A percentile compares a stretch with the other conserved stretches of the same genome.
Evolutionary conservation across 2,888 invertebrate species (phyloP).

Genomic region (Hyles lineata): DNA sequence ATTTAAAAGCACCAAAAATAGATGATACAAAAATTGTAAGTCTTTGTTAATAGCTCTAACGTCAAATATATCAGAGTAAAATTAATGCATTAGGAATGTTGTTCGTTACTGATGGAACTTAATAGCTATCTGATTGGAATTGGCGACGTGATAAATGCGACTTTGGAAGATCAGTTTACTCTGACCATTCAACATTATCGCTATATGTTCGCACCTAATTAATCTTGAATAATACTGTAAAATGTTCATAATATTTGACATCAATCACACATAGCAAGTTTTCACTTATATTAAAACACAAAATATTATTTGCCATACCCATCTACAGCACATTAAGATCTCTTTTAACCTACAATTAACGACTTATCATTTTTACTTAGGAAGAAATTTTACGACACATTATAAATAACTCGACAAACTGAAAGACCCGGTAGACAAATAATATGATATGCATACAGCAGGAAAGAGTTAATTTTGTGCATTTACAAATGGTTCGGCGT

Average conservation of each 20-base stretch:
- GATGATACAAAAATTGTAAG: conserved; percentile 14
- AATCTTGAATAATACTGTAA: conserved; percentile 18
- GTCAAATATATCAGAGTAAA: conserved; percentile 17
- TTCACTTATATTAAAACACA: conserved; percentile 6
- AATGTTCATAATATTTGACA: conserved; percentile 12
- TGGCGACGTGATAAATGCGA: not conserved
- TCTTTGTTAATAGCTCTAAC: conserved; percentile 18
- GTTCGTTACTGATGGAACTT: conserved; percentile 45
- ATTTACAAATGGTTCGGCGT: conserved; percentile 7
- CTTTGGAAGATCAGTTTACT: conserved; percentile 7
- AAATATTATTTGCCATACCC: conserved; percentile 29
- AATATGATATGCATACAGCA: conserved; percentile 14
- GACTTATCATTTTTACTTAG: conserved; percentile 11
- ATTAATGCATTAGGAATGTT: conserved; percentile 59
- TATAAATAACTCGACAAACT: conserved; percentile 10
- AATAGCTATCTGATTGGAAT: conserved; percentile 25
- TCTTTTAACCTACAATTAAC: conserved; percentile 21
- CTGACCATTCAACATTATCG: conserved; percentile 22
- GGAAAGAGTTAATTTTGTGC: conserved; percentile 15
- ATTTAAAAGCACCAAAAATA: conserved; percentile 27
- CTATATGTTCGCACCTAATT: conserved; percentile 6
- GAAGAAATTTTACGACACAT: conserved; percentile 19
- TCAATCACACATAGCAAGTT: conserved; percentile 20
- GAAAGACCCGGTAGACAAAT: conserved; percentile 15
- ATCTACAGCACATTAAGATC: conserved; percentile 21